Percentiles rank a stretch among this genome's conserved stretches.
Conservation (phyloP, 1,140 invertebrate genomes). For the Radopholus similis region DNA sequence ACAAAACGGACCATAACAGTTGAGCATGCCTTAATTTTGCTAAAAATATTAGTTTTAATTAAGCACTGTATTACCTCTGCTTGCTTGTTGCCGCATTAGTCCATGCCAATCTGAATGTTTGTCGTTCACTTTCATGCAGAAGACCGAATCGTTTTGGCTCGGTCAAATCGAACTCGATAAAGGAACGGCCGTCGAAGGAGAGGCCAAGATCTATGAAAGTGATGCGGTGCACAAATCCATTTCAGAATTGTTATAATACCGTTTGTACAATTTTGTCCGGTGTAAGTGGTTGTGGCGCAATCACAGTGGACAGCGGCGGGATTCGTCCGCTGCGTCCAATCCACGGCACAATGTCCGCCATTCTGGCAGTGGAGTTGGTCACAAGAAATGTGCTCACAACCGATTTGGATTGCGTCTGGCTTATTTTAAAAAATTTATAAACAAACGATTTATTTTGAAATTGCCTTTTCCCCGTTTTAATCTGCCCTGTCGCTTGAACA, state of each 20-base stretch:
- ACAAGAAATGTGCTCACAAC: slow-evolving; percentile 40
- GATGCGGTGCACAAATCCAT: neutral
- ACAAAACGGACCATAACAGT: too few relatives aligned
- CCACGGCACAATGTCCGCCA: slow-evolving; percentile 45
- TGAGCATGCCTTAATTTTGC: too few relatives aligned
- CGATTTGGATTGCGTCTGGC: slow-evolving; percentile 39
- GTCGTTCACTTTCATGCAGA: slow-evolving; percentile 34
- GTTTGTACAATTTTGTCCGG: neutral
- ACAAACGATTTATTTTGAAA: neutral
- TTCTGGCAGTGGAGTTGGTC: slow-evolving; percentile 41
- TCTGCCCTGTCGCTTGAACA: neutral
- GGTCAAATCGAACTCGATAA: slow-evolving; percentile 34
- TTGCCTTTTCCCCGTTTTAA: neutral
- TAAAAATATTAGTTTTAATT: slow-evolving; percentile 15
- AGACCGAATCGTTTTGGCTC: slow-evolving; percentile 37
- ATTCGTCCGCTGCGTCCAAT: slow-evolving; percentile 37
- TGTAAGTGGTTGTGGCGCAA: too few relatives aligned
- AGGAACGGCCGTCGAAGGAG: slow-evolving; percentile 27
- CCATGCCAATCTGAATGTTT: slow-evolving; percentile 40
- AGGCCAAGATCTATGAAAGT: slow-evolving; percentile 33
- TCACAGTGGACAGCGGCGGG: too few relatives aligned
- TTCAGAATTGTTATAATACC: neutral
- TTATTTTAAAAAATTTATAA: neutral
- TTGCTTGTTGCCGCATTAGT: slow-evolving; percentile 16
- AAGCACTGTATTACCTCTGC: slow-evolving; percentile 18